Evolutionary conservation across 2,888 invertebrate species (phyloP), one percentile per base, ranked within the genome.

Genomic region (Eretmocerus hayati): DNA sequence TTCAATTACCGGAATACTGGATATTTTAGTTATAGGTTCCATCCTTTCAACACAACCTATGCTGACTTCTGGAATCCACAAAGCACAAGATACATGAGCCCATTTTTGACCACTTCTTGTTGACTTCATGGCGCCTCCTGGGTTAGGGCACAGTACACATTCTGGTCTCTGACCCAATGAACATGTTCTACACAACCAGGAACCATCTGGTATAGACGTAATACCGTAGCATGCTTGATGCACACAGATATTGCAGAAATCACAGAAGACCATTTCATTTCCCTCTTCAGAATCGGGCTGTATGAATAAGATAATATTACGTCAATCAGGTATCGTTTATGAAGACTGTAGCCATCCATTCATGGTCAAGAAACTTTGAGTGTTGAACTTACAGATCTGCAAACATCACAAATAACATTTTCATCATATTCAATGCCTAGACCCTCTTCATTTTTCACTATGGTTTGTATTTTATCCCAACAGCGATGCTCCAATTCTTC

Each of bases 211-310:
- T 71, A 97, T 93, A 58, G 87, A 84, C 58, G 91, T 91, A 67
- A 99, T 94, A 58, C 97, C 99, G 73, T 99, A 99, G 75, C 97
- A 99, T 42, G 94, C 94, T 76, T 96, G 95, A 76, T 99, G 99
- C 59, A 99, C 96, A 76, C 96, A 96, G 69, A 97, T 94, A 76
- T 99, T 96, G 79, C 99, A 99, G 65, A 88, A 87, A 77, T 99
- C 99, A 77, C 99, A 99, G 77, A 99, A 99, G 59, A 99, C 95
- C 94, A 99, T 97, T 77, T 96, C 95, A 75, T 99, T 97, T 59
- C 90, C 93, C 70, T 95, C 95, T 71, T 97, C 95, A 30, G 92
- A 93, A 73, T 97, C 96, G 46, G 95, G 95, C 74, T 79, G 58
- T 58, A 42, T 48, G 30, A 26, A 58, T 60, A 56, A 56, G 20